Percentiles rank a stretch among this genome's conserved stretches.
phyloP scores from a whole-genome alignment of 2,113 vertebrate genomes.

The Patagioenas fasciata region DNA sequence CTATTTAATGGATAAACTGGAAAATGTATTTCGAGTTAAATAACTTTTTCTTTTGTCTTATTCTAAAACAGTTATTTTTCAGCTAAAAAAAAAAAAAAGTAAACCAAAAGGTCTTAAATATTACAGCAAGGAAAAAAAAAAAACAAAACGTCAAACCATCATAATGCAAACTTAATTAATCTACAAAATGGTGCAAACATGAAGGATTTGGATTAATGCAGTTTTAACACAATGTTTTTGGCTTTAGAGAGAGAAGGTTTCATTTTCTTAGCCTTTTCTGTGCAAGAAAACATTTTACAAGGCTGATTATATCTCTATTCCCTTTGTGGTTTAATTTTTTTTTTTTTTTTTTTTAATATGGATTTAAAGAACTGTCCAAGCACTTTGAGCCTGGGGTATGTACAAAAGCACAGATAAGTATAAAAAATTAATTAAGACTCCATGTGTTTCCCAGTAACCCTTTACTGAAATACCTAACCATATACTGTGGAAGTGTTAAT shows the following conservation, averaged over 20 bases:
- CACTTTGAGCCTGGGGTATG: background rate
- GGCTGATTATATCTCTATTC: background rate
- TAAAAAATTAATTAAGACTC: background rate
- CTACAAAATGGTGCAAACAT: background rate
- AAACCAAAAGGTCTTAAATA: no score
- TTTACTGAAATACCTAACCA: background rate
- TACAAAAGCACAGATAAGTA: background rate
- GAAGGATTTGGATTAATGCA: background rate
- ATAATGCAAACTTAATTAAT: background rate
- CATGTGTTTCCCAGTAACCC: background rate
- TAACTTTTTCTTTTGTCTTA: background rate
- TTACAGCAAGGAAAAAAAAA: background rate
- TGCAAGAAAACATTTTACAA: background rate
- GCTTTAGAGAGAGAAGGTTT: background rate
- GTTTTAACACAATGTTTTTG: background rate
- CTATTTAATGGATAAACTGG: background rate
- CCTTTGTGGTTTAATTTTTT: background rate
- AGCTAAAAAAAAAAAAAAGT: background rate
- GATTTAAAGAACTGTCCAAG: background rate
- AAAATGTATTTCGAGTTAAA: background rate
- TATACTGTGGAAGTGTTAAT: background rate
- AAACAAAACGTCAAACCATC: fast-evolving
- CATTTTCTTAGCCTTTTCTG: background rate
- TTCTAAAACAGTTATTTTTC: background rate
- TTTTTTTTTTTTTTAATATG: background rate